Conservation (phyloP, 1,140 invertebrate genomes). For the Drosophila parvula region DNA sequence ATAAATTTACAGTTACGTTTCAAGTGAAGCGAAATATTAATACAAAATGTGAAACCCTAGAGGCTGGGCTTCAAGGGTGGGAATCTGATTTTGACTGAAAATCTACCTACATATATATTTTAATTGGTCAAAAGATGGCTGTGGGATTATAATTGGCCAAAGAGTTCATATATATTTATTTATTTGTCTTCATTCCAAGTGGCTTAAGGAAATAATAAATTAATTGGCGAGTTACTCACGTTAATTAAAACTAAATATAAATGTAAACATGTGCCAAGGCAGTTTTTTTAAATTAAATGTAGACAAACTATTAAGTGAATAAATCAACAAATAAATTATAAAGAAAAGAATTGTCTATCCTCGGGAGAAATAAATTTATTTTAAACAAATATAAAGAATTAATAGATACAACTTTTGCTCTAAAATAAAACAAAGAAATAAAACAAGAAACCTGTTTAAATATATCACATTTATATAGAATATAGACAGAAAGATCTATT, state of each 20-base stretch:
- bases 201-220: slow-evolving; percentile 3
- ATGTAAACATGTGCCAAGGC: neutral
- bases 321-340: too few relatives aligned
- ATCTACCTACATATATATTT: slow-evolving; percentile 6
- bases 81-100: slow-evolving; percentile 17
- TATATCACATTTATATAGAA: neutral
- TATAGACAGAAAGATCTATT: too few relatives aligned
- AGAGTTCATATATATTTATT: neutral
- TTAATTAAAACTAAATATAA: too few relatives aligned
- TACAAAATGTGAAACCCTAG: neutral
- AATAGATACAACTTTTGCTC: too few relatives aligned
- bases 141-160: slow-evolving; percentile 2
- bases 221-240: neutral
- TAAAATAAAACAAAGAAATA: too few relatives aligned
- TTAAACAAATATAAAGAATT: too few relatives aligned
- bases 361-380: too few relatives aligned
- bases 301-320: too few relatives aligned
- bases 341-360: too few relatives aligned
- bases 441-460: neutral
- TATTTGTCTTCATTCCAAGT: neutral
- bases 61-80: slow-evolving; percentile 41
- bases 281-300: neutral
- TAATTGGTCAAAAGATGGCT: slow-evolving; percentile 26
- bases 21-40: slow-evolving; percentile 8
- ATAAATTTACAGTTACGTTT: slow-evolving; percentile 43